Evolutionary conservation across 2,113 vertebrate genomes (phyloP).

Genomic region (Polypterus bichir): DNA sequence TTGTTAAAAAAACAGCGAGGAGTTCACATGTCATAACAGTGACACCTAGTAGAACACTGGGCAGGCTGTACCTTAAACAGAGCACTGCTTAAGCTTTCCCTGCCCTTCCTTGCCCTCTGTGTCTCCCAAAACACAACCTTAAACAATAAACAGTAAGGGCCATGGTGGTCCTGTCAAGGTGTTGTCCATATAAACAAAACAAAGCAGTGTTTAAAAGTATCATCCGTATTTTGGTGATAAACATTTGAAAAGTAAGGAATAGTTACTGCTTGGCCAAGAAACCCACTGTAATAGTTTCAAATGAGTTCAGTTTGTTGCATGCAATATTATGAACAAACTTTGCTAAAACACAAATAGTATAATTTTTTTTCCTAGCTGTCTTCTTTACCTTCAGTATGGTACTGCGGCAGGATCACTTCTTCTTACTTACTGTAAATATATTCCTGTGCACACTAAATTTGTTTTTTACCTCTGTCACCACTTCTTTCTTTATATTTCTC

Average conservation of each 20-base stretch:
- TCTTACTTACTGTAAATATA: too few species aligned
- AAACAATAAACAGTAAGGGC: slow-evolving; percentile 69
- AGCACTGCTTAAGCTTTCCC: slow-evolving; percentile 35
- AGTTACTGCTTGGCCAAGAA: too few species aligned
- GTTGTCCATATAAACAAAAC: slow-evolving; percentile 42
- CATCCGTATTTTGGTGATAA: neutral
- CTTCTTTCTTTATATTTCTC: too few species aligned
- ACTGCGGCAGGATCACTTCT: too few species aligned
- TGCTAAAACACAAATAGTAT: too few species aligned
- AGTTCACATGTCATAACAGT: slow-evolving; percentile 72
- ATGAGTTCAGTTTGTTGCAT: too few species aligned
- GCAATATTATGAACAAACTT: too few species aligned
- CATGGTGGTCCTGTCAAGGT: slow-evolving; percentile 68
- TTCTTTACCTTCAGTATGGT: too few species aligned
- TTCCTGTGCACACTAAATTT: too few species aligned
- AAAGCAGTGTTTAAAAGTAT: neutral
- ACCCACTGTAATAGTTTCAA: too few species aligned
- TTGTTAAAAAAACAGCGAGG: slow-evolving; percentile 87
- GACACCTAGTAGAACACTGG: slow-evolving; percentile 53
- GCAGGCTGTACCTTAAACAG: slow-evolving; percentile 33
- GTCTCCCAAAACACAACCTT: slow-evolving; percentile 48
- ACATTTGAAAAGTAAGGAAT: neutral
- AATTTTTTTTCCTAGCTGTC: too few species aligned
- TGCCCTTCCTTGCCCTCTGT: slow-evolving; percentile 33
- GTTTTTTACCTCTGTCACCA: too few species aligned